Conservation (phyloP, 2,797 vertebrate genomes). For the Lagodon rhomboides region DNA sequence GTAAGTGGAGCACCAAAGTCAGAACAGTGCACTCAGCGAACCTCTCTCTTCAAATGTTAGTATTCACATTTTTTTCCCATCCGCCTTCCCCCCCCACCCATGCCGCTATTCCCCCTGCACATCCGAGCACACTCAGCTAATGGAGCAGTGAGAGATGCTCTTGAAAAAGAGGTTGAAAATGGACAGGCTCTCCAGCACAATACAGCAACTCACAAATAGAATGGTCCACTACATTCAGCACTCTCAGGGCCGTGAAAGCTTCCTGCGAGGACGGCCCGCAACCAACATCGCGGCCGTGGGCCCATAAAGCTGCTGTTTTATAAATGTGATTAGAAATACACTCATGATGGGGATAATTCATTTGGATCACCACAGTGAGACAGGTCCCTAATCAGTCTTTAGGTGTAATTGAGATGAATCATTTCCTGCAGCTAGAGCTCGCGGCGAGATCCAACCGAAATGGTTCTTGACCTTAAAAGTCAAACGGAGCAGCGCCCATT, state of each 20-base stretch:
- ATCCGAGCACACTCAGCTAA: slow-evolving; percentile 76
- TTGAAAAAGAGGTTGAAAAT: slow-evolving; percentile 76
- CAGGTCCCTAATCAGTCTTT: slow-evolving; percentile 73
- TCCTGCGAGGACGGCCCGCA: slow-evolving; percentile 55
- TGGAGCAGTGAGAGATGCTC: slow-evolving; percentile 78
- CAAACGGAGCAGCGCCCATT: slow-evolving; percentile 37
- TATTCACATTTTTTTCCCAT: slow-evolving; percentile 38
- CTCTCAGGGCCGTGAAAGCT: slow-evolving; percentile 64
- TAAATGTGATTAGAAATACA: slow-evolving; percentile 75
- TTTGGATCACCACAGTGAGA: slow-evolving; percentile 62
- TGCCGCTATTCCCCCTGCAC: slow-evolving; percentile 54
- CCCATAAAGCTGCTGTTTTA: slow-evolving; percentile 65
- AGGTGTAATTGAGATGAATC: slow-evolving; percentile 75
- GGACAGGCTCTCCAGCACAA: slow-evolving; percentile 77
- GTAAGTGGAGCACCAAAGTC: slow-evolving; percentile 71
- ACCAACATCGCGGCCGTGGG: slow-evolving; percentile 55
- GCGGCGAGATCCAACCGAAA: slow-evolving; percentile 40
- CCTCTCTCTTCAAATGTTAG: slow-evolving; percentile 74
- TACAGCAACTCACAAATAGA: slow-evolving; percentile 73
- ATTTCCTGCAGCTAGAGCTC: slow-evolving; percentile 52
- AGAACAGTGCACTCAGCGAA: slow-evolving; percentile 71
- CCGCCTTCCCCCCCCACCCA: background rate
- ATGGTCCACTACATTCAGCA: slow-evolving; percentile 48
- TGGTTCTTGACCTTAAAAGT: slow-evolving; percentile 63
- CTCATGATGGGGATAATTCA: slow-evolving; percentile 76